Evolutionary conservation across 2,113 vertebrate genomes (phyloP), one percentile per base, ranked within the genome.

Genomic region (Mustelus asterias): DNA sequence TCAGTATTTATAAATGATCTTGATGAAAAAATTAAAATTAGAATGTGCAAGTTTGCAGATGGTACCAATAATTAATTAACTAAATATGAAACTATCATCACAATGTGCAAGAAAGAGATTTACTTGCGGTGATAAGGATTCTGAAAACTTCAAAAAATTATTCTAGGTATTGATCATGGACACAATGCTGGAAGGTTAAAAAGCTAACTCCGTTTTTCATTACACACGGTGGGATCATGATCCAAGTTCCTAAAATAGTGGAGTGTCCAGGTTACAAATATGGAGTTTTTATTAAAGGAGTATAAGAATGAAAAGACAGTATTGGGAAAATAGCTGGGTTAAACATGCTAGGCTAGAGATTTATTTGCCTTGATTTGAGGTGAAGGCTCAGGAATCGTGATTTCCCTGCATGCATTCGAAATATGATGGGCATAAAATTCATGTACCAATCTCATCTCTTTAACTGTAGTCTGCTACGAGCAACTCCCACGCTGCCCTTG

Each of bases 61-160:
- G 86, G 26, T 89, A 89, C 48, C 86, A 89, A 89, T 58, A 89
- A 58, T 58, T 16, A 58, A 89, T 89, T 58, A 89, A 86, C 41
- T 20, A 86, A 89, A 58, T 89, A 29, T 89, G 29, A 58, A 89
- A 58, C 8, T 5, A 58, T 89, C 48, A 29, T 58, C 86, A 58
- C 86, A 89, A 9, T 58, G 86, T 13, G 48, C 44, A 48, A 89
- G 24, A 33, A 60, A 89, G 54, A 33, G 86, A 60, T 13, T 24
- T 60, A 29, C 29, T 33, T 33, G 29, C 72, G 60, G 54, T 89
- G 1, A 14, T 10, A 89, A 58, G 83, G 22, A 58, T 89, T 89
- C 86, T 33, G 22, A 24, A 60, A 58, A 54, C 22, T 58, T 89
- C 44, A 88, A 89, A 89, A 88, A 89, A 33, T 58, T 13, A 48